A percentile compares a stretch with the other conserved stretches of the same genome.
Evolutionary conservation across 1,140 invertebrate genomes (phyloP).

Genomic region (Heliconius eleuchia): DNA sequence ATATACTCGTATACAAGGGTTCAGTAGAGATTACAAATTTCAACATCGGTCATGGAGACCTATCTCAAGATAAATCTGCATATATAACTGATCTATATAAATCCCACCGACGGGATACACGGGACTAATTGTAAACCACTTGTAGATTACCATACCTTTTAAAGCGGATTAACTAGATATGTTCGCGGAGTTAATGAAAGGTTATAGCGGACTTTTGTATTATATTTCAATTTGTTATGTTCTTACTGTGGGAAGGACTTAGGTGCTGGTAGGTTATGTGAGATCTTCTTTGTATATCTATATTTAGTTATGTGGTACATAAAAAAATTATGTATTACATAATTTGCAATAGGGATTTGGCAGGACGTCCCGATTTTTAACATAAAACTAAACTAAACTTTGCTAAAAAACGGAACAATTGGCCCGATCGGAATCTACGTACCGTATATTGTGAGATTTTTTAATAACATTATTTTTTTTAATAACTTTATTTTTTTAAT

Average conservation of each 20-base stretch:
- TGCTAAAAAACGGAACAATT: no score
- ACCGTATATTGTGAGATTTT: no score
- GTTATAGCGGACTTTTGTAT: conserved; percentile 18
- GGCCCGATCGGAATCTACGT: no score
- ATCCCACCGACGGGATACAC: conserved; percentile 51
- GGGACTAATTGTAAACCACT: conserved; percentile 53
- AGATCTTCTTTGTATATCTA: not conserved
- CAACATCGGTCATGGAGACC: conserved; percentile 63
- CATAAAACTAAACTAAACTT: no score
- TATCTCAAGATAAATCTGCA: conserved; percentile 64
- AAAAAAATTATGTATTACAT: no score
- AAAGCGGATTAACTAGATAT: conserved; percentile 35
- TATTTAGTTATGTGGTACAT: no score
- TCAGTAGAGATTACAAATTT: no score
- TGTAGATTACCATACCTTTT: conserved; percentile 42
- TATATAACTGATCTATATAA: conserved; percentile 64
- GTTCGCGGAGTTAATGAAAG: conserved; percentile 30
- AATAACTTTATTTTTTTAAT: no score
- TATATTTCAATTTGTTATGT: conserved; percentile 14
- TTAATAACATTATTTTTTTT: no score
- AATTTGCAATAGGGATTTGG: no score
- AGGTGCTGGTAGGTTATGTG: not conserved
- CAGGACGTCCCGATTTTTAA: no score
- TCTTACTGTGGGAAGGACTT: not conserved
- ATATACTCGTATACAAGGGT: no score